Percentiles rank a stretch among this genome's conserved stretches.
These are phyloP conservation scores for Agrotis segetum DNA, from an alignment of 2,888 invertebrate genomes.

Conservation along the genomic window DNA sequence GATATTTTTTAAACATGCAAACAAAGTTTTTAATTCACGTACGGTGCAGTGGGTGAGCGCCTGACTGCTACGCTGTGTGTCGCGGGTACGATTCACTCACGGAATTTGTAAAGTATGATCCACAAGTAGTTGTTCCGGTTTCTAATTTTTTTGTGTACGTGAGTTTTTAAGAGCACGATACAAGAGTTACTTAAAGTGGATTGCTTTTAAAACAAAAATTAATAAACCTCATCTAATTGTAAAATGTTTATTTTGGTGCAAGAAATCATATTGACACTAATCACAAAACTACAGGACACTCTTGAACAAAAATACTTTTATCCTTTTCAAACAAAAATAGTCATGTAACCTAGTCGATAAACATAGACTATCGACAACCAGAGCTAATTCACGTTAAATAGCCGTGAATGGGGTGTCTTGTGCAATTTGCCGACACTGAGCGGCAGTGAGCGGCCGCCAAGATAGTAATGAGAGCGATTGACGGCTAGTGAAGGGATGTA, in stretches of 20 bases:
- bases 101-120: no score
- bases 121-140: no score
- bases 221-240: no score
- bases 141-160: no score
- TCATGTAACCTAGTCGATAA: conserved; percentile 71
- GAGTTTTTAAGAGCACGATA: no score
- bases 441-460: conserved; percentile 50
- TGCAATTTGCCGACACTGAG: conserved; percentile 81
- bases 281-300: not conserved
- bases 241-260: not conserved
- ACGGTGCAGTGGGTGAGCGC: no score
- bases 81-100: no score
- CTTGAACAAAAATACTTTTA: not conserved
- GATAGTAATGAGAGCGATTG: conserved; percentile 75
- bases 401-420: conserved; percentile 81
- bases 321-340: conserved; percentile 47
- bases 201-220: no score
- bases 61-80: no score
- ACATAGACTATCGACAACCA: conserved; percentile 74
- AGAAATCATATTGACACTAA: not conserved
- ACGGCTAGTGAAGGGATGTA: conserved; percentile 70
- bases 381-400: conserved; percentile 81
- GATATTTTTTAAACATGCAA: no score
- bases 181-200: no score
- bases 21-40: no score